Conservation (phyloP, 2,888 invertebrate species). For the Callyntrura guangdongensis region DNA sequence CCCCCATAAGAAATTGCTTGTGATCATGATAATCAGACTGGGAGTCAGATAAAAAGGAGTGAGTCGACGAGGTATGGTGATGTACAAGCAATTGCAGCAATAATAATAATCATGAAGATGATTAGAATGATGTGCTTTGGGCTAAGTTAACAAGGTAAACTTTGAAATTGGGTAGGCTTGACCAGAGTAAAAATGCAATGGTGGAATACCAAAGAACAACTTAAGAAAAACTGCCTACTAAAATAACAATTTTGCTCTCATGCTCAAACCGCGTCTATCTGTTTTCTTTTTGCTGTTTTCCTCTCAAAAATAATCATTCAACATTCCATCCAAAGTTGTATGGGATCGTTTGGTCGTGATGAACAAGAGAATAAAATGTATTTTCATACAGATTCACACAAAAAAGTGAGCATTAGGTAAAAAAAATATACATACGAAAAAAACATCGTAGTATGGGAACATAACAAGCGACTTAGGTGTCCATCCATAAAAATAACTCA, state of each 20-base stretch:
- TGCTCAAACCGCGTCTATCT: too few relatives aligned
- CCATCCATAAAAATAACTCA: slow-evolving; percentile 49
- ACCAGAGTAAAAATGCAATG: slow-evolving; percentile 17
- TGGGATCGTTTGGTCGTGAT: slow-evolving; percentile 70
- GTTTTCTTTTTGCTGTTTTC: slow-evolving; percentile 14
- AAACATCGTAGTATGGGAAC: not conserved
- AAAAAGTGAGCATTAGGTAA: slow-evolving; percentile 27
- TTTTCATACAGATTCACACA: slow-evolving; percentile 57
- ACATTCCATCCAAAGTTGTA: slow-evolving; percentile 47
- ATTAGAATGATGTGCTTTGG: slow-evolving; percentile 28
- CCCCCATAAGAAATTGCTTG: not conserved
- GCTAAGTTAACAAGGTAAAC: slow-evolving; percentile 58
- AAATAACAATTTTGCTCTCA: not conserved
- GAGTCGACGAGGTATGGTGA: not conserved
- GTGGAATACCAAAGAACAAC: too few relatives aligned
- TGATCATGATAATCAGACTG: slow-evolving; percentile 21
- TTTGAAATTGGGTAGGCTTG: not conserved
- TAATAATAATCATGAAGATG: slow-evolving; percentile 19
- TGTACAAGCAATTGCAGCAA: not conserved
- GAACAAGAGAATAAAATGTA: slow-evolving; percentile 71
- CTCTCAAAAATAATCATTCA: slow-evolving; percentile 20
- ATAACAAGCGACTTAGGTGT: slow-evolving; percentile 47
- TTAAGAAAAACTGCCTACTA: too few relatives aligned
- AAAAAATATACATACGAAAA: slow-evolving; percentile 33
- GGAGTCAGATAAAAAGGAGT: slow-evolving; percentile 2